These are phyloP conservation scores for Ailurus styani DNA, from an alignment of 2,113 vertebrate species.

Conservation along the genomic window DNA sequence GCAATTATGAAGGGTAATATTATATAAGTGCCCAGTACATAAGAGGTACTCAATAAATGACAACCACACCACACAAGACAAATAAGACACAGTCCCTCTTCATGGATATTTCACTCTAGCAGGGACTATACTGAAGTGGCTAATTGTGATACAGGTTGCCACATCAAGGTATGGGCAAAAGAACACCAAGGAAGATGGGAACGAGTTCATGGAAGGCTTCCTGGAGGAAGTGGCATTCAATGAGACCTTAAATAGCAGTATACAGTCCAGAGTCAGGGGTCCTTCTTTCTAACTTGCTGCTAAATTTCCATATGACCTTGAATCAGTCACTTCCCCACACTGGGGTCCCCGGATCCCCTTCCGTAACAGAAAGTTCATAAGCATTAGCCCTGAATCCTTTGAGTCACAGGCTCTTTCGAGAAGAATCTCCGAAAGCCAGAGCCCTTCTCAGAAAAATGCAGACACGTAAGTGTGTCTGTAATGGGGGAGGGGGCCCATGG, in stretches of 20 bases:
- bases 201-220: not conserved
- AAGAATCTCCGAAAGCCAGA: not conserved
- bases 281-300: not conserved
- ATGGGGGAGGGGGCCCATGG: not conserved
- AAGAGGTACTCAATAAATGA: not conserved
- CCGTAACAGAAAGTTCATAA: not conserved
- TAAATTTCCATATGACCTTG: not conserved
- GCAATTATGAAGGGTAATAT: not conserved
- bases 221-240: not conserved
- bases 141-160: not conserved
- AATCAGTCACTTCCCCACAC: not conserved
- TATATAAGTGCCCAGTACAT: not conserved
- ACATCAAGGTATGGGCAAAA: not conserved
- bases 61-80: accelerated
- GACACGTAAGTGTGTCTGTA: not conserved
- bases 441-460: not conserved
- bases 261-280: not conserved
- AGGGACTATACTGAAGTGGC: not conserved
- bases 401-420: not conserved
- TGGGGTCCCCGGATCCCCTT: not conserved
- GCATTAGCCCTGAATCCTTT: not conserved
- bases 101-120: not conserved
- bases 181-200: not conserved
- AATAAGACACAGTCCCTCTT: not conserved
- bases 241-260: not conserved